Evolutionary conservation across 2,888 invertebrate species (phyloP).

Genomic region (Branchellion lobata): DNA sequence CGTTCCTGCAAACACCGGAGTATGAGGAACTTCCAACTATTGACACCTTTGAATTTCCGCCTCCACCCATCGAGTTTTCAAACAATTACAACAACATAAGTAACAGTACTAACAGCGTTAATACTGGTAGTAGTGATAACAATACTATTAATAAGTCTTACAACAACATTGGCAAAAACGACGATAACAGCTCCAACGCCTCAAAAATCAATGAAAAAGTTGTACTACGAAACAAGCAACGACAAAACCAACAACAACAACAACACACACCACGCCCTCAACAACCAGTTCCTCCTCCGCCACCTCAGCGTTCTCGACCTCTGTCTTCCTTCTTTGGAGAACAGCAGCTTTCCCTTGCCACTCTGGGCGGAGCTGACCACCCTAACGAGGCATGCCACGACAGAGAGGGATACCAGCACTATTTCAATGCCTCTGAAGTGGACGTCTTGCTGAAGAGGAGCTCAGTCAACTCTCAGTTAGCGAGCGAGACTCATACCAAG

Average conservation of each 20-base stretch:
- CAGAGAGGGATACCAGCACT: neutral
- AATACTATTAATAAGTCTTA: too few relatives aligned
- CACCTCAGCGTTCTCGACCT: neutral
- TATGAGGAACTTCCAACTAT: neutral
- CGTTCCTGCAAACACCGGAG: neutral
- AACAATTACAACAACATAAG: neutral
- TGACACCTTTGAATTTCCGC: neutral
- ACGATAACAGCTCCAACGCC: neutral
- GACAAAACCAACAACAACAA: neutral
- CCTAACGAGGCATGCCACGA: neutral
- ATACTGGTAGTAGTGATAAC: too few relatives aligned
- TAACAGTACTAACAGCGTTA: too few relatives aligned
- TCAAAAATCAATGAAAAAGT: neutral
- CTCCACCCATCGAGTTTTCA: neutral
- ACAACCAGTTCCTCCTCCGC: neutral
- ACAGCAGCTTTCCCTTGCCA: slow-evolving; percentile 15
- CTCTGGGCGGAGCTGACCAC: neutral
- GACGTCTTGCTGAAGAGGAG: neutral
- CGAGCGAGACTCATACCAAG: too few relatives aligned
- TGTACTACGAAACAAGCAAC: neutral
- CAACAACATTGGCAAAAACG: too few relatives aligned
- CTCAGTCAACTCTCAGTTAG: neutral
- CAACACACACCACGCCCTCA: neutral
- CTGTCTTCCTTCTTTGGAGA: slow-evolving; percentile 30
- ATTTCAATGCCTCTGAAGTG: neutral